Conservation (phyloP, 2,113 vertebrate genomes). For the Hoplias malabaricus region DNA sequence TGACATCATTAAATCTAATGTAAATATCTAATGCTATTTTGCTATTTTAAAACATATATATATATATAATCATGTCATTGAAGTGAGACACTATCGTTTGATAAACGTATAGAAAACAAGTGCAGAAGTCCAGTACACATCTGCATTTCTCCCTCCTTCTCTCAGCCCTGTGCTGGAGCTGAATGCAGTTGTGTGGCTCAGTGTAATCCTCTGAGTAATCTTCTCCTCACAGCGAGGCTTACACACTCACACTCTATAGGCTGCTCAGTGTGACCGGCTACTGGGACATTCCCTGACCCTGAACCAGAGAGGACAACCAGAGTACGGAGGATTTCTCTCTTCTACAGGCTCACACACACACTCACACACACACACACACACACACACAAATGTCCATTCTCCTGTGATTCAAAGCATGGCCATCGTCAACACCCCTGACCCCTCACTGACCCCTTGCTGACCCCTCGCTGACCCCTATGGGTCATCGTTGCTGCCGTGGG, state of each 20-base stretch:
- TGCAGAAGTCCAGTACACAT: too few relatives aligned
- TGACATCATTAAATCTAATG: too few relatives aligned
- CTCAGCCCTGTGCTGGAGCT: background rate
- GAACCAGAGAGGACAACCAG: background rate
- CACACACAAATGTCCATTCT: background rate
- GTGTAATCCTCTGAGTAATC: background rate
- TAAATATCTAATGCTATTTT: too few relatives aligned
- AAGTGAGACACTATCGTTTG: too few relatives aligned
- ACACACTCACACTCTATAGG: background rate
- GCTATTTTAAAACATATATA: too few relatives aligned
- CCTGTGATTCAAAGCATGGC: background rate
- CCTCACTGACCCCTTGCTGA: background rate
- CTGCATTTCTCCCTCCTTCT: background rate
- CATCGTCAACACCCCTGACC: background rate
- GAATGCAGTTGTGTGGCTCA: background rate
- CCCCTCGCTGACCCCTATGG: background rate
- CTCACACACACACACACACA: constrained; percentile 23
- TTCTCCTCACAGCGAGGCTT: background rate
- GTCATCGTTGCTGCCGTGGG: background rate
- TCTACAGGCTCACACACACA: background rate
- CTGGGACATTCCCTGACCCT: too few relatives aligned
- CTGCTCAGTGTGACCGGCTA: background rate
- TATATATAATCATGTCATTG: too few relatives aligned
- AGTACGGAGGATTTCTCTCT: background rate
- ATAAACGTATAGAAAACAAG: too few relatives aligned